Evolutionary conservation across 2,888 invertebrate genomes (phyloP).

Genomic region (Diabrotica balteata): DNA sequence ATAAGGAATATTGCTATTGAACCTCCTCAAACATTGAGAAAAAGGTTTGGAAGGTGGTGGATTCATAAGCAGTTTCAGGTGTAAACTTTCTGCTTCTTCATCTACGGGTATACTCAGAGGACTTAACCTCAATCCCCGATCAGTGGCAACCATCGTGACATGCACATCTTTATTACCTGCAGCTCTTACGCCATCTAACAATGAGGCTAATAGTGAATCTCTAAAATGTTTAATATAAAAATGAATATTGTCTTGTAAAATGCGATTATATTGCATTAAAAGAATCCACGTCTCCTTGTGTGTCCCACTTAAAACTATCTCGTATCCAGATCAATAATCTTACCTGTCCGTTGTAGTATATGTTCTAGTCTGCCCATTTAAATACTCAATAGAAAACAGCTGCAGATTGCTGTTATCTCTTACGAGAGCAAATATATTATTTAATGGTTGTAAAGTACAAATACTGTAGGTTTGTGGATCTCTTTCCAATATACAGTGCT

Average conservation of each 20-base stretch:
- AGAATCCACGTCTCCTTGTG: no score
- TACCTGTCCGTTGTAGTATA: slow-evolving; percentile 93
- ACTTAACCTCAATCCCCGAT: slow-evolving; percentile 86
- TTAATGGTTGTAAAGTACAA: slow-evolving; percentile 81
- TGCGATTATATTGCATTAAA: no score
- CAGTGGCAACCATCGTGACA: slow-evolving; percentile 84
- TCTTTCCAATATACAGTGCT: slow-evolving; percentile 93
- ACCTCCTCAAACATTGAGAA: slow-evolving; percentile 86
- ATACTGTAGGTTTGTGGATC: slow-evolving; percentile 97
- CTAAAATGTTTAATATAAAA: slow-evolving; percentile 61
- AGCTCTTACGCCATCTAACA: slow-evolving; percentile 95
- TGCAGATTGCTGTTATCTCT: slow-evolving; percentile 92
- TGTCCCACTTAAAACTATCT: no score
- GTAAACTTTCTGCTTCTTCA: slow-evolving; percentile 94
- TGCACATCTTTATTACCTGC: slow-evolving; percentile 97
- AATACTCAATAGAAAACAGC: slow-evolving; percentile 91
- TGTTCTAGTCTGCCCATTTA: slow-evolving; percentile 86
- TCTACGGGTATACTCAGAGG: slow-evolving; percentile 91
- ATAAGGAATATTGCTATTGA: slow-evolving; percentile 97
- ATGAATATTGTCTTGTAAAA: no score
- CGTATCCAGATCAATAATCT: slow-evolving; percentile 16
- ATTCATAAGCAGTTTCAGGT: slow-evolving; percentile 79
- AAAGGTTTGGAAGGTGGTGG: slow-evolving; percentile 71
- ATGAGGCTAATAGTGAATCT: slow-evolving; percentile 92
- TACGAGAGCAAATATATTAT: slow-evolving; percentile 90